phyloP scores from a whole-genome alignment of 2,113 vertebrate genomes.

The Chascanopsetta lugubris region DNA sequence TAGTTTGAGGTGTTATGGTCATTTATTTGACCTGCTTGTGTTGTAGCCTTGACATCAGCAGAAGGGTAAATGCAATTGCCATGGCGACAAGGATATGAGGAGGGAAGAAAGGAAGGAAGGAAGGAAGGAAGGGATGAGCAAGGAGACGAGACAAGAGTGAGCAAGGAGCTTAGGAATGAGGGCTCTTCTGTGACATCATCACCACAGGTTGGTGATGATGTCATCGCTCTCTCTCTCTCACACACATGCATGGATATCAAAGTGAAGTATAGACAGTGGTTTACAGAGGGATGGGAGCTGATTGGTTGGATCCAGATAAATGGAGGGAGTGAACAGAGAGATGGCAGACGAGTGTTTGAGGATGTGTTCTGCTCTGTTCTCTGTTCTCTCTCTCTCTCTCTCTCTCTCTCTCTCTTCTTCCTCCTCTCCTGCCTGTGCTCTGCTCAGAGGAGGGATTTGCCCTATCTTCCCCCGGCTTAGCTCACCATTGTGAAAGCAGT shows the following conservation, averaged over 20 bases:
- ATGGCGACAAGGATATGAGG: background rate
- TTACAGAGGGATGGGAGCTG: conserved; percentile 21
- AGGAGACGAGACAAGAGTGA: conserved; percentile 1
- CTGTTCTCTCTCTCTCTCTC: conserved; percentile 27
- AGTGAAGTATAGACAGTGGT: conserved; percentile 10
- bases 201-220: conserved; percentile 11
- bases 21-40: too few relatives aligned
- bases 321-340: conserved; percentile 39
- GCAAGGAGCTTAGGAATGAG: conserved; percentile 21
- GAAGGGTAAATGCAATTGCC: too few relatives aligned
- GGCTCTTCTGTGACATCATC: conserved; percentile 30
- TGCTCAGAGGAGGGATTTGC: conserved; percentile 77
- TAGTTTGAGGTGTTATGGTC: too few relatives aligned
- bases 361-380: conserved; percentile 49
- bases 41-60: too few relatives aligned
- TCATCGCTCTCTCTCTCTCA: too few relatives aligned
- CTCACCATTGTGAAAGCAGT: conserved; percentile 76
- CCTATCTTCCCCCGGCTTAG: conserved; percentile 77
- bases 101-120: background rate
- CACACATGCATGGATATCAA: background rate
- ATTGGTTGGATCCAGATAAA: conserved; percentile 55
- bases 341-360: conserved; percentile 49
- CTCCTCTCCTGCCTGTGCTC: conserved; percentile 58
- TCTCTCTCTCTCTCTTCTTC: conserved; percentile 26
- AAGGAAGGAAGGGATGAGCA: background rate